Evolutionary conservation across 2,888 invertebrate species (phyloP), one percentile per base, ranked within the genome.

Genomic region (Meta bourneti): DNA sequence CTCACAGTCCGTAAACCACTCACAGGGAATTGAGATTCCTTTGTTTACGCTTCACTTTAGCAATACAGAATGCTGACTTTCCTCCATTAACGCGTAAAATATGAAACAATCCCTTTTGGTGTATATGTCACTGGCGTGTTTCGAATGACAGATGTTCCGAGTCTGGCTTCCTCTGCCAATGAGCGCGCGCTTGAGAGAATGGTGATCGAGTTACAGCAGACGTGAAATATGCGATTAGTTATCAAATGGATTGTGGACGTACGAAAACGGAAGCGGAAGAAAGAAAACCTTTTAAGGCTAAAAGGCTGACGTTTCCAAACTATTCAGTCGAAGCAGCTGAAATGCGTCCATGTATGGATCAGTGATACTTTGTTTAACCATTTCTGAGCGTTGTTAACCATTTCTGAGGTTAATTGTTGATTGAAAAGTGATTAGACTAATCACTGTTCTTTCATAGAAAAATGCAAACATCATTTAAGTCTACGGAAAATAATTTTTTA

Each of bases 221-320:
- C 52, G 52, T 52, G 78, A 51, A 52, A 52, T 78, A 61, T 7
- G 61, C 16, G 61, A 61, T 61, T 16, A 61, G 61, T 78, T 78
- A 78, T 78, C 52, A 75, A 13, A 78, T 78, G 78, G n/a, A n/a
- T 7, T 9, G 72, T 9, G 19, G 72, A 72, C 16, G 69, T 16
- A 1, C 16, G 82, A 51, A 82, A 54, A 54, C 61, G 84, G 84
- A 83, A 83, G 74, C 71, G 61, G 61, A 61, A 61, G 61, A 52
- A 84, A 84, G 61, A 34, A 54, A 75, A 84, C 84, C 84, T 84
- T 84, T 84, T 84, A 84, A 84, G 84, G 84, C 61, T 75, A n/a
- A 34, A 20, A 16, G 5, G 51, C 2, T 5, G 70, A 61, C 20
- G 84, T 19, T 75, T 71, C 19, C 52, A 51, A 20, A 78, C 19